Base-by-base conservation (phyloP, 2,113 vertebrate genomes). In the Dendrocopos noguchii region DNA sequence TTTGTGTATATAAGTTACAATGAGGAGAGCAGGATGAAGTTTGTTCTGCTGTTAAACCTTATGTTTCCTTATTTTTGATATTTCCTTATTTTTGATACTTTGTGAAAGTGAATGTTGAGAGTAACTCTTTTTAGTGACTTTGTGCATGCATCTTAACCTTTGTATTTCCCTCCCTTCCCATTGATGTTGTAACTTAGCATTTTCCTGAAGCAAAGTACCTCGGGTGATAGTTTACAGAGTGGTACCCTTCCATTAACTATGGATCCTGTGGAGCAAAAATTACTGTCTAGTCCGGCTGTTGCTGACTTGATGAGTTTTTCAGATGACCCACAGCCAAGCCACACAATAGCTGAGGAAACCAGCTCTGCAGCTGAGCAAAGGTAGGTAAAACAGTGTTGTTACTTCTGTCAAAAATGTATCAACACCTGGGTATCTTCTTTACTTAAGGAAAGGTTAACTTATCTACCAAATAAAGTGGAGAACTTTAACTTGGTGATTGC, bases 191-290 rank as follows among this genome's bases (percentile, higher is more conserved):
- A 60, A 50, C 72, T 76, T 92, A 99, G 99, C 84, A 99, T 99
- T 96, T 99, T 98, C 85, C 94, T 99, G 97, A 99, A 99, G 94
- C 98, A 98, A 86, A 99, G 98, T 95, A 98, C 98, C 7, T 99
- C 99, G 28, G 98, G 98, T 83, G 99, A 99, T 81, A 99, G 99
- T 85, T 98, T 99, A 88, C 99, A 99, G 94, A 98, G 98, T 94
- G 97, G 94, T 65, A 98, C 94, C 71, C 87, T 96, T 75, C 98
- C 98, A 12, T 80, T 97, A 93, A 91, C 97, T 34, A 96, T 77
- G 27, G 97, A 98, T 60, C 75, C 97, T 4, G 80, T 97, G 33
- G 98, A 98, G 60, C 97, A 98, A 31, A 99, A 98, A 91, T 71
- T 96, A 33, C 73, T 91, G 50, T 88, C 96, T 46, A 91, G 42